Evolutionary conservation across 2,113 vertebrate genomes (phyloP).

Genomic region (Mionectes macconnelli): DNA sequence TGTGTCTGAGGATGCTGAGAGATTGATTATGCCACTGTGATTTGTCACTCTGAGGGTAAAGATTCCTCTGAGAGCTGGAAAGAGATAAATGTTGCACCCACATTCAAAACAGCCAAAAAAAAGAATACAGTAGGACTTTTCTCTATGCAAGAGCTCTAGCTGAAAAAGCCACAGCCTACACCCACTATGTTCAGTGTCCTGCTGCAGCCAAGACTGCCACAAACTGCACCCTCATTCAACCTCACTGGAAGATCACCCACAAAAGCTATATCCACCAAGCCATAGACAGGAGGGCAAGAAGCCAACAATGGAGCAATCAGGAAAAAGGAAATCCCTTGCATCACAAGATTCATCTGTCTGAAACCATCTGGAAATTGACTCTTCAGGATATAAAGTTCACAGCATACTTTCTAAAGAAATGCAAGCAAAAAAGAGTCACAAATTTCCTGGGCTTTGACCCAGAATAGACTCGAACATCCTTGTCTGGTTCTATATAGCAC

Average conservation of each 20-base stretch:
- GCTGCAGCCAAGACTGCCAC: not conserved
- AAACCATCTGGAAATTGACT: slow-evolving; percentile 67
- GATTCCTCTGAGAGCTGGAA: not conserved
- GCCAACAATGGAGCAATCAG: slow-evolving; percentile 55
- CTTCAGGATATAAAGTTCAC: slow-evolving; percentile 70
- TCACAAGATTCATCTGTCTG: slow-evolving; percentile 61
- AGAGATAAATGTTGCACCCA: not conserved
- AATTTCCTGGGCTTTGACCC: slow-evolving; percentile 61
- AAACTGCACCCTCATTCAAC: not conserved
- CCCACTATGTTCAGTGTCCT: not conserved
- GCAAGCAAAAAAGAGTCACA: slow-evolving; percentile 38
- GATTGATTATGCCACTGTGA: too few species aligned
- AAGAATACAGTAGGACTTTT: not conserved
- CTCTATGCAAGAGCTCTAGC: not conserved
- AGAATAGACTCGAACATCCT: slow-evolving; percentile 29
- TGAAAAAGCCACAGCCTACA: not conserved
- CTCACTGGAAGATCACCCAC: not conserved
- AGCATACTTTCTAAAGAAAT: slow-evolving; percentile 47
- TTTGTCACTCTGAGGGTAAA: not conserved
- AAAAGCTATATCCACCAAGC: not conserved
- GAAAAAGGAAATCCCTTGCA: slow-evolving; percentile 74
- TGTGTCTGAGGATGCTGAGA: not conserved
- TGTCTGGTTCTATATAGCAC: not conserved
- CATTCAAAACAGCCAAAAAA: not conserved
- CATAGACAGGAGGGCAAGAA: slow-evolving; percentile 49